phyloP scores from a whole-genome alignment of 2,888 invertebrate species.

The Hirtodrosophila trivittata region DNA sequence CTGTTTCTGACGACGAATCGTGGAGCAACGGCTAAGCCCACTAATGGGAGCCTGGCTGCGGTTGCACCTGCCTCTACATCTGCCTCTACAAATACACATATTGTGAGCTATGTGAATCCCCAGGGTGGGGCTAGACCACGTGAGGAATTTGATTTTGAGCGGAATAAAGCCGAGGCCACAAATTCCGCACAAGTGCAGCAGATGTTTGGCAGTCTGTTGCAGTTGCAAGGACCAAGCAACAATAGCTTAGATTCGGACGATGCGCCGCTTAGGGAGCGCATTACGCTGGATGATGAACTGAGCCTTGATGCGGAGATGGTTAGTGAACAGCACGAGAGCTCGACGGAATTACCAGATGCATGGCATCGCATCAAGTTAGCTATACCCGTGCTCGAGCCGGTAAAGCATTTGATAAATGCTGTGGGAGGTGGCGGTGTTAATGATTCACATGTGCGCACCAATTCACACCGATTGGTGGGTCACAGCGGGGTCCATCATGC shows the following conservation, averaged over 20 bases:
- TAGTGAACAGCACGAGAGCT: slow-evolving; percentile 71
- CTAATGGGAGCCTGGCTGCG: slow-evolving; percentile 7
- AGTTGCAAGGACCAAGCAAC: slow-evolving; percentile 47
- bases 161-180: slow-evolving; percentile 54
- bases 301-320: slow-evolving; percentile 32
- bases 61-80: slow-evolving; percentile 40
- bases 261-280: slow-evolving; percentile 50
- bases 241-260: slow-evolving; percentile 69
- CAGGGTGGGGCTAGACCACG: slow-evolving; percentile 32
- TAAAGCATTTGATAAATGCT: slow-evolving; percentile 79
- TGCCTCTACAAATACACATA: slow-evolving; percentile 48
- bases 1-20: slow-evolving; percentile 39
- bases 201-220: slow-evolving; percentile 64
- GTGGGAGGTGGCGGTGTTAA: slow-evolving; percentile 79
- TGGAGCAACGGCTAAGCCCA: slow-evolving; percentile 41
- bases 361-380: slow-evolving; percentile 77
- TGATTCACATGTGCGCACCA: slow-evolving; percentile 65
- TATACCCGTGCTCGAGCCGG: slow-evolving; percentile 80
- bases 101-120: slow-evolving; percentile 70
- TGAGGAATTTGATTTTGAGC: slow-evolving; percentile 73
- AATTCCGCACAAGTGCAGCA: slow-evolving; percentile 59
- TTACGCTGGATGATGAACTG: slow-evolving; percentile 66
- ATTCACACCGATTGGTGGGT: slow-evolving; percentile 70
- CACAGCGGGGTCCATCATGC: slow-evolving; percentile 60
- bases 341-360: slow-evolving; percentile 41